These are phyloP conservation scores for Caranx ignobilis DNA, from an alignment of 2,113 vertebrate species.

Conservation along the genomic window DNA sequence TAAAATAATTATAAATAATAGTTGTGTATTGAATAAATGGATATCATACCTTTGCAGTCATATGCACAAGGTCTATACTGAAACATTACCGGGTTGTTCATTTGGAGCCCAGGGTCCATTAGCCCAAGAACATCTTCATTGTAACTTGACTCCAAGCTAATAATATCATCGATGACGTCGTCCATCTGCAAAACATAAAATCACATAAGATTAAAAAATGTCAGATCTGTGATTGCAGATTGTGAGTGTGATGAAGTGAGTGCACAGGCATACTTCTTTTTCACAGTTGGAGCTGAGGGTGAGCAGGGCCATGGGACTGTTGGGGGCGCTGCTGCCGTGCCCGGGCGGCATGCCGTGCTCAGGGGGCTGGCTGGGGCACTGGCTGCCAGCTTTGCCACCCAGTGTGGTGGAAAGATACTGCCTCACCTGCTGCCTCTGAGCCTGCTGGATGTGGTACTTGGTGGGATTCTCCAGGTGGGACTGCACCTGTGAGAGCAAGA, in stretches of 20 bases:
- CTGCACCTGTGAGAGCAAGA: slow-evolving; percentile 87
- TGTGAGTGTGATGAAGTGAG: not conserved
- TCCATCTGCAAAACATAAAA: slow-evolving; percentile 84
- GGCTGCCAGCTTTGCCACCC: slow-evolving; percentile 92
- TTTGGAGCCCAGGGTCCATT: slow-evolving; percentile 87
- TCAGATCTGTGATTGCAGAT: not conserved
- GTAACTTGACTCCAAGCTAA: slow-evolving; percentile 93
- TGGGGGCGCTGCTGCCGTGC: slow-evolving; percentile 85
- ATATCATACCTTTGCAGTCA: not conserved
- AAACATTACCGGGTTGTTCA: slow-evolving; percentile 86
- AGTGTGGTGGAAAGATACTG: slow-evolving; percentile 96
- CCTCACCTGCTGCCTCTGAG: slow-evolving; percentile 97
- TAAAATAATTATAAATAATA: not conserved
- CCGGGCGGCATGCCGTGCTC: slow-evolving; percentile 96
- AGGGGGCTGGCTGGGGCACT: slow-evolving; percentile 92
- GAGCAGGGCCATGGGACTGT: slow-evolving; percentile 91
- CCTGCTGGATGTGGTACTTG: slow-evolving; percentile 97
- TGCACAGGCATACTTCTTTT: slow-evolving; percentile 82
- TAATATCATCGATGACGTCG: slow-evolving; percentile 94
- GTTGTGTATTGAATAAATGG: not conserved
- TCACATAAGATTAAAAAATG: not conserved
- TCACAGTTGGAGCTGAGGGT: slow-evolving; percentile 87
- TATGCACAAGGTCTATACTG: not conserved
- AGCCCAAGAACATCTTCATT: slow-evolving; percentile 91
- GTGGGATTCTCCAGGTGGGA: slow-evolving; percentile 96